Evolutionary conservation across 1,140 invertebrate genomes (phyloP).

Genomic region (Acromyrmex charruanus): DNA sequence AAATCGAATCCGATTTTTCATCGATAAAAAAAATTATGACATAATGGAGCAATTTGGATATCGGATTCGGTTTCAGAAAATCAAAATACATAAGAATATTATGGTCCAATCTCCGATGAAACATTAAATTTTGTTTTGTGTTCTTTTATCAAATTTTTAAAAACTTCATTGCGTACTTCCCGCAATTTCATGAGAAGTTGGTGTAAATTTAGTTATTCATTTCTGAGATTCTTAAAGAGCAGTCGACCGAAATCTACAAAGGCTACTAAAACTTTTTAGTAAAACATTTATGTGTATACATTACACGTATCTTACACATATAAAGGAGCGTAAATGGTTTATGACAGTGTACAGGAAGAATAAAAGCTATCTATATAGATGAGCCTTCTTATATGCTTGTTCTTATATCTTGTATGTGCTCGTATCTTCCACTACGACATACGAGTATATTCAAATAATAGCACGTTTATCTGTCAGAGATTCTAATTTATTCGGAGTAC

Average conservation of each 20-base stretch:
- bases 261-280: neutral
- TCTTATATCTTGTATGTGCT: neutral
- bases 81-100: too few species aligned
- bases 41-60: too few species aligned
- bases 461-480: constrained; percentile 66
- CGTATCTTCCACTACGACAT: constrained; percentile 32
- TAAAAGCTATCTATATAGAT: constrained; percentile 21
- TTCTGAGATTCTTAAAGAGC: neutral
- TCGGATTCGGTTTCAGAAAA: too few species aligned
- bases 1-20: too few species aligned
- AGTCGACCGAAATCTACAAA: neutral
- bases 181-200: neutral
- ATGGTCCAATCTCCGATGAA: neutral
- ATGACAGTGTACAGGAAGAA: constrained; percentile 29
- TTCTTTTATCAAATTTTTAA: neutral
- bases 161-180: neutral
- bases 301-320: neutral
- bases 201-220: neutral
- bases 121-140: too few species aligned
- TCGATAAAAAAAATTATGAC: too few species aligned
- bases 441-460: constrained; percentile 65
- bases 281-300: neutral
- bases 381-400: constrained; percentile 15
- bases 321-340: constrained; percentile 50
- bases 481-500: constrained; percentile 73